These are phyloP conservation scores for Drosophila niveifrons DNA, from an alignment of 2,888 invertebrate genomes.

Conservation along the genomic window DNA sequence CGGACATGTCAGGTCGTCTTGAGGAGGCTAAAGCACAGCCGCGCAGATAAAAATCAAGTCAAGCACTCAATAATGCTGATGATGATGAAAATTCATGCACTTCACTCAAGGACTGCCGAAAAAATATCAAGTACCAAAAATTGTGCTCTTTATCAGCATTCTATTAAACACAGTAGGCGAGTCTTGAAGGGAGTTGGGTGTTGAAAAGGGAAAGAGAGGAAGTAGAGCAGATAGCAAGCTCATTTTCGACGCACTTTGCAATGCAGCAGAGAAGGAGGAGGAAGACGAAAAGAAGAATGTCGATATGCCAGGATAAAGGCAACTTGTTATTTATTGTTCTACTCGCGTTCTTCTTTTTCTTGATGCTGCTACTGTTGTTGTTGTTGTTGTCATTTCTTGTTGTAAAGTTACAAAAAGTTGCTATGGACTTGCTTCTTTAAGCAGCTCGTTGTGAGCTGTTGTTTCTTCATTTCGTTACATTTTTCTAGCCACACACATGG, in stretches of 20 bases:
- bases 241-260: slow-evolving; percentile 46
- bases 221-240: slow-evolving; percentile 40
- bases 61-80: slow-evolving; percentile 44
- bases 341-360: slow-evolving; percentile 2
- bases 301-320: slow-evolving; percentile 55
- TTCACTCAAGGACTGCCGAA: slow-evolving; percentile 36
- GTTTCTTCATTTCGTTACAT: slow-evolving; percentile 33
- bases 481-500: slow-evolving; percentile 14
- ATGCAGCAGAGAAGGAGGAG: slow-evolving; percentile 38
- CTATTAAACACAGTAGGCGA: slow-evolving; percentile 34
- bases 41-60: slow-evolving; percentile 55
- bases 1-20: slow-evolving; percentile 44
- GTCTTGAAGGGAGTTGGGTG: not conserved
- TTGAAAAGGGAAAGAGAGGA: not conserved
- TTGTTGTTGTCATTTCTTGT: slow-evolving; percentile 20
- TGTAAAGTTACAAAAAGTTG: slow-evolving; percentile 39
- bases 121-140: slow-evolving; percentile 26
- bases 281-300: slow-evolving; percentile 25
- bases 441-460: slow-evolving; percentile 26
- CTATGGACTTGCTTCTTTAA: slow-evolving; percentile 21
- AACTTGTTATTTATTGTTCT: slow-evolving; percentile 28
- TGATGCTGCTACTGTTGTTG: not conserved
- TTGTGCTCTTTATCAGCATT: slow-evolving; percentile 42
- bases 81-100: slow-evolving; percentile 55
- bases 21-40: slow-evolving; percentile 3